Evolutionary conservation across 1,140 invertebrate genomes (phyloP), one percentile per base, ranked within the genome.

Genomic region (Ceratitis capitata): DNA sequence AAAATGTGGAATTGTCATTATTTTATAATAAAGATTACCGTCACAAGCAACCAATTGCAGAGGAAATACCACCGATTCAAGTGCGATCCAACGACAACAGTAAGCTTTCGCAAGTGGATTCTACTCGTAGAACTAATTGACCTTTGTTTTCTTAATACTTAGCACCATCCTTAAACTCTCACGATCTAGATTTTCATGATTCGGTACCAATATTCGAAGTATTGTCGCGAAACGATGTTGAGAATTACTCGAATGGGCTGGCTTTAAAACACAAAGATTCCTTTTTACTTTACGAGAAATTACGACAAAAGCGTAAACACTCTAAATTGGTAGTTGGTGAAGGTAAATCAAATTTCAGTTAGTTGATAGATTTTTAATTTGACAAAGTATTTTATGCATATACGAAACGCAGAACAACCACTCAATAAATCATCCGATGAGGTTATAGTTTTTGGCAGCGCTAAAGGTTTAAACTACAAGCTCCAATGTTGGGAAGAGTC

Each of bases 361-460:
- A n/a, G n/a, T n/a, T 47, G 39, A 23, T 42, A n/a, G 39, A 35
- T 78, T 78, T 16, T 45, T n/a, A n/a, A n/a, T n/a, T 26, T 9
- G 69, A 78, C 12, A 39, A 78, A 39, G 69, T 78, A 45, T 45
- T 23, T 35, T 39, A n/a, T n/a, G 6, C 19, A 35, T 42, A 7
- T 10, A 26, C 2, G 9, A n/a, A 16, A 19, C 19, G 19, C 23
- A 86, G 85, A 64, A 14, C 35, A 78, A 14, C 35, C 45, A 2
- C n/a, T 74, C 16, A 6, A 45, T 29, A 86, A 64, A n/a, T 85
- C 85, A 19, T 56, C 85, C 3, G 86, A 86, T 56, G 26, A 32
- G 78, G 83, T 86, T 53, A 49, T 87, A 19, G 56, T 87, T 84
- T 87, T 87, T 83, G 85, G 86, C 42, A 83, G 61, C 47, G 64